phyloP scores from a whole-genome alignment of 2,888 invertebrate species.

The Bombylius major region DNA sequence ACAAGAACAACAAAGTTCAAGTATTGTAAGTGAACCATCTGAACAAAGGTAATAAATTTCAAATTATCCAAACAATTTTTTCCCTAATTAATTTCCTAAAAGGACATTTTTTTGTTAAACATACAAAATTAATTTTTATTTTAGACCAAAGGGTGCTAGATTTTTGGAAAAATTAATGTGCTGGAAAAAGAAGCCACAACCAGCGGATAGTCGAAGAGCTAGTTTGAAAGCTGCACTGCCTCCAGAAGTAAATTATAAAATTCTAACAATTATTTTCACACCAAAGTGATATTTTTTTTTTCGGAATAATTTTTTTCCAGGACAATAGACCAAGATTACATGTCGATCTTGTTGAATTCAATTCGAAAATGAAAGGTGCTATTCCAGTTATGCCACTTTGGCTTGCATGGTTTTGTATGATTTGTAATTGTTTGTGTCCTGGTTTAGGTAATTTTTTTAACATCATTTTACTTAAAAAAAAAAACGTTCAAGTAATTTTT shows the following conservation, averaged over 20 bases:
- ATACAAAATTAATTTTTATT: not conserved
- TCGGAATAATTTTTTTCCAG: slow-evolving; percentile 35
- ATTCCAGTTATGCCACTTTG: slow-evolving; percentile 82
- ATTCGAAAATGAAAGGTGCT: slow-evolving; percentile 79
- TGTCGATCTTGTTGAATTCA: slow-evolving; percentile 63
- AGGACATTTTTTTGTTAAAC: not conserved
- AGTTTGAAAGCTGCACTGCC: slow-evolving; percentile 53
- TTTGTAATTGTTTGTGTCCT: slow-evolving; percentile 67
- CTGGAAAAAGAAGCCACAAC: slow-evolving; percentile 37
- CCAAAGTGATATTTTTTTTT: too few relatives aligned
- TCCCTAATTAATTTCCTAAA: not conserved
- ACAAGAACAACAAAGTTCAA: slow-evolving; percentile 42
- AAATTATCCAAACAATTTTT: not conserved
- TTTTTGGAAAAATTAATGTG: slow-evolving; percentile 32
- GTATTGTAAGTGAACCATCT: slow-evolving; percentile 41
- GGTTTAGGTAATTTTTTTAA: slow-evolving; percentile 52
- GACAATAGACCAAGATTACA: slow-evolving; percentile 66
- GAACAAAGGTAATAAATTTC: slow-evolving; percentile 20
- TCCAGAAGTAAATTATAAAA: slow-evolving; percentile 40
- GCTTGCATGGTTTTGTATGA: slow-evolving; percentile 75
- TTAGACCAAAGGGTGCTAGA: slow-evolving; percentile 7
- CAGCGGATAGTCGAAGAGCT: slow-evolving; percentile 43
- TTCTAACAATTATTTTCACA: not conserved
- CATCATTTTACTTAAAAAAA: too few relatives aligned
- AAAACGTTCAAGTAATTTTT: too few relatives aligned